These are phyloP conservation scores for Andricus curvator DNA, from an alignment of 2,888 invertebrate genomes.

Conservation along the genomic window DNA sequence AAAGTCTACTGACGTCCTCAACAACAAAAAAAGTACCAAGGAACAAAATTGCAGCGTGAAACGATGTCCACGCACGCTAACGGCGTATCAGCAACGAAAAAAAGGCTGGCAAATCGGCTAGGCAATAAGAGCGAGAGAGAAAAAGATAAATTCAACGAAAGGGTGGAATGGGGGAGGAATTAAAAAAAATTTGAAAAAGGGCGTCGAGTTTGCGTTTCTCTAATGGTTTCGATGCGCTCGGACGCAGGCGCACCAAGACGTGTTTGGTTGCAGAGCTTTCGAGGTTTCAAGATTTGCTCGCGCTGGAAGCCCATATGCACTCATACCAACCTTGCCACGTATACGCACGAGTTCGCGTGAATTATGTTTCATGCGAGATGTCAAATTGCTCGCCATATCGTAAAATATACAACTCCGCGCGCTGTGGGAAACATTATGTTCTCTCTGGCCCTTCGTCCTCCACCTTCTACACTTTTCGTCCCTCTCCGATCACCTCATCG, in stretches of 20 bases:
- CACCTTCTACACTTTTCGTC: slow-evolving; percentile 42
- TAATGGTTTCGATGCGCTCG: slow-evolving; percentile 73
- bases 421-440: slow-evolving; percentile 78
- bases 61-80: slow-evolving; percentile 71
- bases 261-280: slow-evolving; percentile 49
- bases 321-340: slow-evolving; percentile 37
- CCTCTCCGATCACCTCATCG: slow-evolving; percentile 37
- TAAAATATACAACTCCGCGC: slow-evolving; percentile 78
- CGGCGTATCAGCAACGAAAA: slow-evolving; percentile 68
- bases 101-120: slow-evolving; percentile 44
- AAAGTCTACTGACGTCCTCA: not conserved
- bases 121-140: slow-evolving; percentile 46
- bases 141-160: slow-evolving; percentile 44
- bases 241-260: slow-evolving; percentile 61
- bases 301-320: slow-evolving; percentile 49
- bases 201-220: slow-evolving; percentile 60
- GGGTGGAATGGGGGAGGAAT: slow-evolving; percentile 47
- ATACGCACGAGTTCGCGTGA: slow-evolving; percentile 68
- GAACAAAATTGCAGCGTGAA: slow-evolving; percentile 71
- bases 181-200: slow-evolving; percentile 53
- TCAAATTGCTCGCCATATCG: slow-evolving; percentile 79
- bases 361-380: slow-evolving; percentile 78
- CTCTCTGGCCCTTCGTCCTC: slow-evolving; percentile 49
- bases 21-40: slow-evolving; percentile 26
- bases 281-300: slow-evolving; percentile 50